A percentile compares a stretch with the other conserved stretches of the same genome.
Conservation (phyloP, 2,797 vertebrate genomes). For the Leptodactylus fallax region DNA sequence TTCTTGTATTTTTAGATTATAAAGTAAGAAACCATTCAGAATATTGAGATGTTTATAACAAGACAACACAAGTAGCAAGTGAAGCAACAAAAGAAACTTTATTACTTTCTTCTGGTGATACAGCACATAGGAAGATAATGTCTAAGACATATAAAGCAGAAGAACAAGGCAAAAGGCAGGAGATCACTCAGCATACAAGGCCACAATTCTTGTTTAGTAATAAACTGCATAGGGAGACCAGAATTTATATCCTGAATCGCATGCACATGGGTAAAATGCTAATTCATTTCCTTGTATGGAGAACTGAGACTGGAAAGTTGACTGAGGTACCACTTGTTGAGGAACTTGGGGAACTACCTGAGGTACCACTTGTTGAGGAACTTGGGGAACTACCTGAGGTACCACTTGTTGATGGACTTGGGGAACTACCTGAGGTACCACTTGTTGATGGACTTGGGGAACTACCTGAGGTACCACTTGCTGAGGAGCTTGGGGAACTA, state of each 20-base stretch:
- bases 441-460: too few species aligned
- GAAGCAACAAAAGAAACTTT: background rate
- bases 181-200: too few species aligned
- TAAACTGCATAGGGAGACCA: constrained; percentile 1
- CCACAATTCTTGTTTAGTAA: background rate
- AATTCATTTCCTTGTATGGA: background rate
- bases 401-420: too few species aligned
- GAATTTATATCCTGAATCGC: background rate
- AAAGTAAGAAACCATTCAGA: too few species aligned
- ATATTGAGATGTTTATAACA: background rate
- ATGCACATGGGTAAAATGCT: background rate
- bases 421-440: too few species aligned
- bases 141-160: background rate
- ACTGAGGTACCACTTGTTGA: background rate
- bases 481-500: too few species aligned
- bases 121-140: background rate
- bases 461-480: too few species aligned
- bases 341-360: too few species aligned
- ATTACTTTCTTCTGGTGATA: background rate
- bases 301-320: background rate
- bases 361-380: too few species aligned
- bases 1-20: too few species aligned
- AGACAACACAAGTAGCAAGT: background rate
- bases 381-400: too few species aligned
- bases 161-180: background rate